Percentiles rank a stretch among this genome's conserved stretches.
phyloP scores from a whole-genome alignment of 2,797 vertebrate species.

The Thamnophis elegans region DNA sequence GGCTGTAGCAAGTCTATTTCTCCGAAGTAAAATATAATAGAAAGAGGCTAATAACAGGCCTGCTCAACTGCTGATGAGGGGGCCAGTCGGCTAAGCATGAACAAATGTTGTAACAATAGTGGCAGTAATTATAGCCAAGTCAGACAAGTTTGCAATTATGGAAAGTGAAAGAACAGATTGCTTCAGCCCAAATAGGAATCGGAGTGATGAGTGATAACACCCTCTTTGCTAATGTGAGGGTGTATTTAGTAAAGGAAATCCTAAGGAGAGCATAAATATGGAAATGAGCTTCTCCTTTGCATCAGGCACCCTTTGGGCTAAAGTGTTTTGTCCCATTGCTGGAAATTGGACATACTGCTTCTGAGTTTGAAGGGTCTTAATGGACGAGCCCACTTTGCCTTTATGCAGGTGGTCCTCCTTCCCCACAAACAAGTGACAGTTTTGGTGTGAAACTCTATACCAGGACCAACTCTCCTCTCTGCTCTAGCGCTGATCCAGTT shows the following conservation, averaged over 20 bases:
- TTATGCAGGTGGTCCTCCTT: background rate
- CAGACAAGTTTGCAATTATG: background rate
- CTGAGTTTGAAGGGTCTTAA: background rate
- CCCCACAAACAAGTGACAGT: background rate
- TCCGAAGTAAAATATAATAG: background rate
- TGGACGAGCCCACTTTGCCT: background rate
- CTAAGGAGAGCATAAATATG: constrained; percentile 5
- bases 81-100: background rate
- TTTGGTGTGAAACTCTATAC: background rate
- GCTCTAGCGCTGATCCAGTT: background rate
- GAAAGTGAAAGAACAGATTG: rapidly evolving
- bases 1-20: background rate
- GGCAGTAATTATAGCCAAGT: background rate
- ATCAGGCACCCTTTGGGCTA: background rate
- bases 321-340: background rate
- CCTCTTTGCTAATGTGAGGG: background rate
- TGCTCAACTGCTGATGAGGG: rapidly evolving
- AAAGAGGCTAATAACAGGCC: rapidly evolving
- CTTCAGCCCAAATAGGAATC: background rate
- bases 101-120: background rate
- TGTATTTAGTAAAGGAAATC: constrained; percentile 4
- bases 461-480: background rate
- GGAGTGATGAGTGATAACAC: background rate
- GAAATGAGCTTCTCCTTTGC: background rate
- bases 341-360: background rate